Conservation (phyloP, 2,888 invertebrate species). For the Pseudoips prasinana region DNA sequence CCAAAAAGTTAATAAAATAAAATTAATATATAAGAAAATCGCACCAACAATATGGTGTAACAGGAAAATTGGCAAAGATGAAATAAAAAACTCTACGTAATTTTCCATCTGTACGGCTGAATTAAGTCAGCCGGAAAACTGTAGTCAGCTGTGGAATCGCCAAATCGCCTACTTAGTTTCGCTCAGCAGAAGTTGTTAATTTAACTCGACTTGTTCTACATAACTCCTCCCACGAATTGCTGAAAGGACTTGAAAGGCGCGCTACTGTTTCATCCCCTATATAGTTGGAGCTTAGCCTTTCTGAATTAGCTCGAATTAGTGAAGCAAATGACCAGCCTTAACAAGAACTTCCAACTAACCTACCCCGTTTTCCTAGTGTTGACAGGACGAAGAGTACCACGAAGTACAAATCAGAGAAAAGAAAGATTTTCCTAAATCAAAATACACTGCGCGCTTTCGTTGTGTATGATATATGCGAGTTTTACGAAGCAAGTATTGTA, state of each 20-base stretch:
- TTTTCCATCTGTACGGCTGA: slow-evolving; percentile 8
- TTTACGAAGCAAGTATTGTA: slow-evolving; percentile 33
- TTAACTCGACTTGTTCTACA: slow-evolving; percentile 30
- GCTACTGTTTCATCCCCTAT: slow-evolving; percentile 17
- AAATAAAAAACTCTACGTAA: too few species aligned
- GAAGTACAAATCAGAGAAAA: slow-evolving; percentile 9
- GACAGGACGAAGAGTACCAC: slow-evolving; percentile 42
- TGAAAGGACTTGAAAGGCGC: slow-evolving; percentile 15
- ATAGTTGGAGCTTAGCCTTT: slow-evolving; percentile 35
- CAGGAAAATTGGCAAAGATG: too few species aligned
- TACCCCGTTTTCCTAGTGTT: slow-evolving; percentile 52
- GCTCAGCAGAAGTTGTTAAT: slow-evolving; percentile 27
- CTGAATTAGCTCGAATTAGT: slow-evolving; percentile 54
- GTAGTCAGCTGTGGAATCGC: slow-evolving; percentile 8
- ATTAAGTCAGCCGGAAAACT: slow-evolving; percentile 13
- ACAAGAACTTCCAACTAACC: slow-evolving; percentile 38
- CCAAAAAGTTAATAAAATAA: too few species aligned
- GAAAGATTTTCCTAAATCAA: slow-evolving; percentile 11
- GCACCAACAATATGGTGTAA: too few species aligned
- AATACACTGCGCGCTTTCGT: slow-evolving; percentile 25
- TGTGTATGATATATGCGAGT: accelerated
- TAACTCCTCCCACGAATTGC: slow-evolving; percentile 26
- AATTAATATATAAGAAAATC: too few species aligned
- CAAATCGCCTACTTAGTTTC: slow-evolving; percentile 21
- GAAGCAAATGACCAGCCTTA: slow-evolving; percentile 54